A percentile compares a stretch with the other conserved stretches of the same genome.
Evolutionary conservation across 2,888 invertebrate genomes (phyloP).

Genomic region (Dysmachus trigonus): DNA sequence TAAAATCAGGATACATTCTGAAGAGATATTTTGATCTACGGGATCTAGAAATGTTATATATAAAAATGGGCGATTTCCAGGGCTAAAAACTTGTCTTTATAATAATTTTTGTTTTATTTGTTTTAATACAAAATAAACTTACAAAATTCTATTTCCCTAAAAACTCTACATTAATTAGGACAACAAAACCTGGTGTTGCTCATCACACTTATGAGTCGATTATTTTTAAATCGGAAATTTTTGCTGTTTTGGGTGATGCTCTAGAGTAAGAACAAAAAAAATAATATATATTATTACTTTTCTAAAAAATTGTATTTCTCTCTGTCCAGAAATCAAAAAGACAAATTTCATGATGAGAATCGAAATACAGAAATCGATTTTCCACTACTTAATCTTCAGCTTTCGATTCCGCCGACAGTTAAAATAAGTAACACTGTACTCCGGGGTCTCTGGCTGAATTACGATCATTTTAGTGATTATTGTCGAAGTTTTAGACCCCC

Average conservation of each 20-base stretch:
- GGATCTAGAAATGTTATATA: too few relatives aligned
- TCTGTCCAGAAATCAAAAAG: constrained; percentile 49
- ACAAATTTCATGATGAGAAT: constrained; percentile 47
- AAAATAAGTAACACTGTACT: constrained; percentile 64
- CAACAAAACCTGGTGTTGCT: constrained; percentile 59
- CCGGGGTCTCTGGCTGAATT: constrained; percentile 66
- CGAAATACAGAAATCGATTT: constrained; percentile 59
- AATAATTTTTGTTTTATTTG: too few relatives aligned
- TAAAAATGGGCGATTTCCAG: too few relatives aligned
- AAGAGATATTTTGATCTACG: too few relatives aligned
- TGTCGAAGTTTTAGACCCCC: constrained; percentile 59
- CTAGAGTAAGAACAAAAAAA: constrained; percentile 56
- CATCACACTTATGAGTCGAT: constrained; percentile 60
- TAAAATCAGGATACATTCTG: too few relatives aligned
- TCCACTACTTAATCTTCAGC: constrained; percentile 62
- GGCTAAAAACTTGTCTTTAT: too few relatives aligned
- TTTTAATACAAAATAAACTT: too few relatives aligned
- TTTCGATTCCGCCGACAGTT: constrained; percentile 64
- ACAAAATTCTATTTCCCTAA: too few relatives aligned
- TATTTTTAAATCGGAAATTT: constrained; percentile 61
- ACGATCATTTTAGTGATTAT: constrained; percentile 68
- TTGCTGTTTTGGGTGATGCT: constrained; percentile 61
- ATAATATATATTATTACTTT: too few relatives aligned
- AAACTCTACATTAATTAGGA: constrained; percentile 55
- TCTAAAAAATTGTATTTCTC: too few relatives aligned